Base-by-base conservation (phyloP, 92 coral and sea anemone genomes). In the Zoanthus sociatus region DNA sequence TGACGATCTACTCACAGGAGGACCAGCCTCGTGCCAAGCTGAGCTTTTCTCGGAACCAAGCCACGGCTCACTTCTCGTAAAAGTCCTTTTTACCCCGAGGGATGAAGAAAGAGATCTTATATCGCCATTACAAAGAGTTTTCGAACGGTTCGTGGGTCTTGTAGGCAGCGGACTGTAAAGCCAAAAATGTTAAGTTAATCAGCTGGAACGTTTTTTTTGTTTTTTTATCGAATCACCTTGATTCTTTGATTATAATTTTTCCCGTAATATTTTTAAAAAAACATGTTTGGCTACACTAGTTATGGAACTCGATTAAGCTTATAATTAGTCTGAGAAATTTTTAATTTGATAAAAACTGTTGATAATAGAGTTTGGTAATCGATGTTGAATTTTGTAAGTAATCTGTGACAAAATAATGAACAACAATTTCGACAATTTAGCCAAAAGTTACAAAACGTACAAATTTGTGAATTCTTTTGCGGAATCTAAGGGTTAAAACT, bases 1-100 rank as follows among this genome's bases (percentile, higher is more conserved):
- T 67, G 89, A 55, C 16, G 83, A 61, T 55, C 92, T 76, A 21
- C 92, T 91, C 78, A 74, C 60, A 60, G 92, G 94, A 12, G 89
- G 94, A 67, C 74, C 61, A 66, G 21, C 44, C 37, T 47, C 56
- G 14, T 47, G 74, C 66, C 37, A 64, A 1, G 18, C 4, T 21
- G 44, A 32, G 76, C 53, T 31, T 17, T 47, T 31, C n/a, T 13
- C 33, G 7, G 45, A 18, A 45, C 16, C 44, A 13, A 81, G 85
- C 85, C 55, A 81, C 21, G 85, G 85, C 44, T 81, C 85, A 81
- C 85, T 81, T 81, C 75, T 48, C 10, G 74, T 51, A 67, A 81
- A 81, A 33, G 18, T 46, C 46, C 85, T 14, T 64, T 58, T 32
- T 46, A 66, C n/a, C 45, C 85, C 64, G 45, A 81, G 63, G 20